These are phyloP conservation scores for Zenarchopterus dispar DNA, from an alignment of 2,797 vertebrate genomes.

Conservation along the genomic window DNA sequence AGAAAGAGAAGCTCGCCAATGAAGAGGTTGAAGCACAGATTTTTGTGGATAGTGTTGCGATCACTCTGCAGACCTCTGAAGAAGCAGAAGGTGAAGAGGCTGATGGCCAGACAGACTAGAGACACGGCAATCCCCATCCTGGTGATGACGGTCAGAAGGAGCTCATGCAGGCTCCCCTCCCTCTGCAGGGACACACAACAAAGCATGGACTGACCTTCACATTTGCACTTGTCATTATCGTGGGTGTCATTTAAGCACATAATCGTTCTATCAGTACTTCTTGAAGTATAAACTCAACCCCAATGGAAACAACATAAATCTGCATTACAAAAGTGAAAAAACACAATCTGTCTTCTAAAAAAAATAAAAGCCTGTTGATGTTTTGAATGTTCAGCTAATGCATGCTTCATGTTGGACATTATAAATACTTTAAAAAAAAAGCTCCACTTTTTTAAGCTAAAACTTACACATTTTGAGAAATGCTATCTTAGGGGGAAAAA, in stretches of 20 bases:
- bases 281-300: neutral
- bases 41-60: conserved; percentile 98
- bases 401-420: neutral
- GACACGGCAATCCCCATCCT: conserved; percentile 96
- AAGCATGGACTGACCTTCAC: conserved; percentile 19
- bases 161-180: conserved; percentile 89
- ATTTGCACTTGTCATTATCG: conserved; percentile 16
- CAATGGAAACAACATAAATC: conserved; percentile 10
- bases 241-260: conserved; percentile 19
- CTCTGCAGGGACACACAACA: conserved; percentile 76
- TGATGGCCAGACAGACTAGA: conserved; percentile 96
- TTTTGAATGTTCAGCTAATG: neutral
- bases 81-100: conserved; percentile 99
- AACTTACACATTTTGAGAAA: neutral
- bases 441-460: no score
- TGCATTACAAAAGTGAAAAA: conserved; percentile 24
- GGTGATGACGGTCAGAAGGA: conserved; percentile 93
- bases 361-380: neutral
- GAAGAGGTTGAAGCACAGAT: conserved; percentile 98
- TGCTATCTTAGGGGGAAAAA: neutral
- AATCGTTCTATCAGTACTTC: conserved; percentile 4
- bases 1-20: conserved; percentile 97
- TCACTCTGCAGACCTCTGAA: conserved; percentile 97
- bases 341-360: conserved; percentile 1
- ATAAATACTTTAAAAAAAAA: neutral